These are phyloP conservation scores for Mustela lutreola DNA, from an alignment of 2,113 vertebrate genomes.

Conservation along the genomic window DNA sequence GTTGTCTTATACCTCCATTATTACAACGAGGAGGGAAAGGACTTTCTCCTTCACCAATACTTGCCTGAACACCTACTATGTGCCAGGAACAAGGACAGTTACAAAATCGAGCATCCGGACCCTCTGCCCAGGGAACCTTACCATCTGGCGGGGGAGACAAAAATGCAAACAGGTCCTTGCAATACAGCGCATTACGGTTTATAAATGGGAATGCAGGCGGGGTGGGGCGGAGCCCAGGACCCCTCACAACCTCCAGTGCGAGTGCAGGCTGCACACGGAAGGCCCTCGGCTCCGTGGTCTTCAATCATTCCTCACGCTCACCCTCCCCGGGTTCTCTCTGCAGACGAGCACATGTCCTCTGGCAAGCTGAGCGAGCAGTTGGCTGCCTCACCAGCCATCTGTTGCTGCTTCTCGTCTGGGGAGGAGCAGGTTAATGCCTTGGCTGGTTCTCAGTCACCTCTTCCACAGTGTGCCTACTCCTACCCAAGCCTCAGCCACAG, in stretches of 20 bases:
- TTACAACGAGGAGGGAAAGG: neutral
- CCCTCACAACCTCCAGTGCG: neutral
- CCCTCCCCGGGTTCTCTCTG: slow-evolving; percentile 62
- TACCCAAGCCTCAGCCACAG: slow-evolving; percentile 57
- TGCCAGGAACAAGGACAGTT: neutral
- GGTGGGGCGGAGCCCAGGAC: neutral
- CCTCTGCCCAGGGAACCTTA: neutral
- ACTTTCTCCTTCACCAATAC: neutral
- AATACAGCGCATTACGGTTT: neutral
- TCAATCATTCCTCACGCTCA: neutral
- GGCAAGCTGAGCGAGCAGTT: slow-evolving; percentile 64
- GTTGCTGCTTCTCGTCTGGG: slow-evolving; percentile 72
- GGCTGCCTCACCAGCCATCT: slow-evolving; percentile 74
- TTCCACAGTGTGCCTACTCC: slow-evolving; percentile 32
- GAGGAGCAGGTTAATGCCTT: slow-evolving; percentile 79
- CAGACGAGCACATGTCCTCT: slow-evolving; percentile 75
- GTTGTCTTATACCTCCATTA: neutral
- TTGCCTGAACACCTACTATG: neutral
- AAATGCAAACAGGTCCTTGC: neutral
- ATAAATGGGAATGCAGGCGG: neutral
- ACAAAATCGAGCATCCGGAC: neutral
- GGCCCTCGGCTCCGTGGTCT: slow-evolving; percentile 30
- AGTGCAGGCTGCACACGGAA: neutral
- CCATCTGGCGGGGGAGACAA: neutral
- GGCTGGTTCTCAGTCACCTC: slow-evolving; percentile 40